These are phyloP conservation scores for Mythimna loreyi DNA, from an alignment of 2,888 invertebrate species.

Conservation along the genomic window DNA sequence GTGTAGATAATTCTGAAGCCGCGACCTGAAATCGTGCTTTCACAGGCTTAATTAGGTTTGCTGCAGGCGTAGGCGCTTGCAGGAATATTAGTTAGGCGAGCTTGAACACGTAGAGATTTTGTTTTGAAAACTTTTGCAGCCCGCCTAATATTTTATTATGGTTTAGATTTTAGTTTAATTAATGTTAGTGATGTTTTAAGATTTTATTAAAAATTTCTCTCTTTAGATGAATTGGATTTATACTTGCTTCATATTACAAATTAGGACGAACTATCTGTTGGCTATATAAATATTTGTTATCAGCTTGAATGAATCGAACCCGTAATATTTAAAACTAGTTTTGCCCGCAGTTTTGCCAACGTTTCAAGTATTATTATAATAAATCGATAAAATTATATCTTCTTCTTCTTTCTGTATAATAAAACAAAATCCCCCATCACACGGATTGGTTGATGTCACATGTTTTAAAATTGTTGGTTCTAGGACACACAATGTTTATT, in stretches of 20 bases:
- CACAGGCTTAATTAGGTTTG: slow-evolving; percentile 54
- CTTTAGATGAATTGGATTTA: too few species aligned
- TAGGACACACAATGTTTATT: too few species aligned
- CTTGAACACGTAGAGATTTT: slow-evolving; percentile 9
- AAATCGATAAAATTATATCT: too few species aligned
- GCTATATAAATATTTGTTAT: too few species aligned
- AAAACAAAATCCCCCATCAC: too few species aligned
- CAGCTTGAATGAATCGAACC: too few species aligned
- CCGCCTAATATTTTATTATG: not conserved
- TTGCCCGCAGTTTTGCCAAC: not conserved
- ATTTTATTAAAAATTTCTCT: not conserved
- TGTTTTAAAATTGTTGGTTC: too few species aligned
- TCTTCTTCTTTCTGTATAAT: too few species aligned
- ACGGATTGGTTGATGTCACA: too few species aligned
- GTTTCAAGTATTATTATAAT: not conserved
- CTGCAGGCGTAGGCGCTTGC: slow-evolving; percentile 35
- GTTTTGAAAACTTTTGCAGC: slow-evolving; percentile 2
- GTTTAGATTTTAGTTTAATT: slow-evolving; percentile 12
- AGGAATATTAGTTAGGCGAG: slow-evolving; percentile 28
- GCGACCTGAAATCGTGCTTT: slow-evolving; percentile 49
- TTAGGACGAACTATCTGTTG: too few species aligned
- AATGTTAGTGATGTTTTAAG: not conserved
- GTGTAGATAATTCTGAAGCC: slow-evolving; percentile 54
- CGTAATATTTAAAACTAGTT: not conserved
- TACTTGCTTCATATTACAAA: too few species aligned